Evolutionary conservation across 2,113 vertebrate species (phyloP).

Genomic region (Gavia stellata): DNA sequence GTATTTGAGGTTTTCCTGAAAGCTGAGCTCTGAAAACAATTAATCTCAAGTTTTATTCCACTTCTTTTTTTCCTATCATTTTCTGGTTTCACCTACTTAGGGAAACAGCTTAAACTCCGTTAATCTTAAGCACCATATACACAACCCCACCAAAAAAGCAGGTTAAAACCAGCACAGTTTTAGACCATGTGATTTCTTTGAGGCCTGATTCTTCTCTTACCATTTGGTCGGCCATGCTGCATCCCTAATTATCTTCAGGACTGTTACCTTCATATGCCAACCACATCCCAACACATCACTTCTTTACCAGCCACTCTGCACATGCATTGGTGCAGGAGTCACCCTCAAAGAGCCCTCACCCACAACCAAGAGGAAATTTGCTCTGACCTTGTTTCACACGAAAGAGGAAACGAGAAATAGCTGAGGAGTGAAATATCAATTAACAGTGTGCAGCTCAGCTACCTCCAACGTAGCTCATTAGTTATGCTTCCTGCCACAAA

Average conservation of each 20-base stretch:
- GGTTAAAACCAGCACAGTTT: background rate
- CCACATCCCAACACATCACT: accelerated
- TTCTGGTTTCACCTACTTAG: background rate
- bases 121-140: background rate
- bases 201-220: background rate
- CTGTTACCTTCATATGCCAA: accelerated
- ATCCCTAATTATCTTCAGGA: background rate
- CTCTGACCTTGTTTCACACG: background rate
- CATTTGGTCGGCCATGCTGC: background rate
- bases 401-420: background rate
- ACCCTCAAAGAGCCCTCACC: background rate
- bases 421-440: background rate
- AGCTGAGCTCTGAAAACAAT: background rate
- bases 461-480: background rate
- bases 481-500: slow-evolving; percentile 13
- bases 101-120: background rate
- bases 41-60: background rate
- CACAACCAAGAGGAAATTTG: background rate
- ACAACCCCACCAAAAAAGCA: background rate
- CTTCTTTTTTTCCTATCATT: background rate
- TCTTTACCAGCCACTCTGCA: background rate
- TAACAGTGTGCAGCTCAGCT: background rate
- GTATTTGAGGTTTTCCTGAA: background rate
- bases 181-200: background rate
- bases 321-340: background rate